Conservation (phyloP, 2,888 invertebrate genomes). For the Yponomeuta malinellus region DNA sequence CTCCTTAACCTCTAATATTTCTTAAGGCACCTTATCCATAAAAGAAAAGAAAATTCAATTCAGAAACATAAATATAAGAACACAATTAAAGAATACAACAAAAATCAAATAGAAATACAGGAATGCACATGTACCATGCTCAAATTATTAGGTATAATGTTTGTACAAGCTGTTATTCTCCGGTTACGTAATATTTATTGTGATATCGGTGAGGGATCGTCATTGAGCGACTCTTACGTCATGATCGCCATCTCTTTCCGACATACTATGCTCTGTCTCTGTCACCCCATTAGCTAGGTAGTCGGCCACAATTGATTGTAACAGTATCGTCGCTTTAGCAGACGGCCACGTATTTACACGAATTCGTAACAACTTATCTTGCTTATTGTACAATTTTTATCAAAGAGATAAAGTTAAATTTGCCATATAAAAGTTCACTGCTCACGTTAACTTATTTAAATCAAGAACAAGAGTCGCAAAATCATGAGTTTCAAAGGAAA, state of each 20-base stretch:
- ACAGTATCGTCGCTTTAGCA: not conserved
- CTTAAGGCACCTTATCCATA: no score
- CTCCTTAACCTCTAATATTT: no score
- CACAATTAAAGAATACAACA: no score
- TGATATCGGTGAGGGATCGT: not conserved
- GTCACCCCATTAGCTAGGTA: not conserved
- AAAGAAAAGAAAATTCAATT: no score
- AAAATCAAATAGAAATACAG: no score
- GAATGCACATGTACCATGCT: no score
- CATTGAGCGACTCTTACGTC: not conserved
- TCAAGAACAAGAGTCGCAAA: not conserved
- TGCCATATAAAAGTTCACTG: not conserved
- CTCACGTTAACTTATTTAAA: not conserved
- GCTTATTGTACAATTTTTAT: not conserved
- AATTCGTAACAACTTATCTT: not conserved
- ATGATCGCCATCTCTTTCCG: not conserved
- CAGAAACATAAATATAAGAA: no score
- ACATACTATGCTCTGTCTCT: not conserved
- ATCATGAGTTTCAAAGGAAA: constrained; percentile 30
- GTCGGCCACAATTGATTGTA: not conserved
- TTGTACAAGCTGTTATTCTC: not conserved
- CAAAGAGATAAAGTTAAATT: not conserved
- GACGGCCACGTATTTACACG: not conserved
- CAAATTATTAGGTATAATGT: no score
- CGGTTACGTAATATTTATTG: not conserved